Evolutionary conservation across 2,797 vertebrate genomes (phyloP).

Genomic region (Sarcoramphus papa): DNA sequence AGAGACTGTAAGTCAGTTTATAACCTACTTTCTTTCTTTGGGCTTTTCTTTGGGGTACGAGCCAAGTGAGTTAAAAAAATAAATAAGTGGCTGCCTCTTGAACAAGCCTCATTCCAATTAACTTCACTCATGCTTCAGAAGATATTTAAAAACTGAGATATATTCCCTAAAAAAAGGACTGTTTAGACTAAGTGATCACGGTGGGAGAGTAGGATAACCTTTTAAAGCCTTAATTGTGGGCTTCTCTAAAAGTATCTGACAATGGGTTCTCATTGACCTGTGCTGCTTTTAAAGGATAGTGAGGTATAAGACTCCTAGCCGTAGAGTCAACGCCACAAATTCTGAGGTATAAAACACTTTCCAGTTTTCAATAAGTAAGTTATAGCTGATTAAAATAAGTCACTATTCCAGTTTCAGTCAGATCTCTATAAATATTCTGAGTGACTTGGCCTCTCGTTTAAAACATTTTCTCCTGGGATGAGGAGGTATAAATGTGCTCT

Average conservation of each 20-base stretch:
- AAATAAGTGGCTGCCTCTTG: background rate
- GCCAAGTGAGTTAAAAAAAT: constrained; percentile 13
- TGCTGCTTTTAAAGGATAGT: background rate
- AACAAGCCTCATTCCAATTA: background rate
- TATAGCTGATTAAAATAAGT: background rate
- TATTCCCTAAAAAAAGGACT: background rate
- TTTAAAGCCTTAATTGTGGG: background rate
- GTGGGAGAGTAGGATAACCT: background rate
- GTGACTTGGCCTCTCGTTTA: background rate
- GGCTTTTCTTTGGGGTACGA: background rate
- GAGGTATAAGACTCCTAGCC: background rate
- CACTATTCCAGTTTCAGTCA: background rate
- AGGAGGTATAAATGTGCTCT: background rate
- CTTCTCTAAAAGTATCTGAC: background rate
- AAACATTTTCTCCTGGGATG: background rate
- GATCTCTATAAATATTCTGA: background rate
- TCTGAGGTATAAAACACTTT: background rate
- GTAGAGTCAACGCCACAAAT: background rate
- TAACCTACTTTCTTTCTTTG: constrained; percentile 39
- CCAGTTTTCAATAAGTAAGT: background rate
- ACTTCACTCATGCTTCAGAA: background rate
- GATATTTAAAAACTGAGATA: background rate
- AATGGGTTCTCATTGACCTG: background rate
- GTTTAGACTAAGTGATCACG: background rate
- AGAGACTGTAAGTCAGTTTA: background rate